Percentiles rank a stretch among this genome's conserved stretches.
These are phyloP conservation scores for Eupelmus urozonus DNA, from an alignment of 2,888 invertebrate genomes.

Conservation along the genomic window DNA sequence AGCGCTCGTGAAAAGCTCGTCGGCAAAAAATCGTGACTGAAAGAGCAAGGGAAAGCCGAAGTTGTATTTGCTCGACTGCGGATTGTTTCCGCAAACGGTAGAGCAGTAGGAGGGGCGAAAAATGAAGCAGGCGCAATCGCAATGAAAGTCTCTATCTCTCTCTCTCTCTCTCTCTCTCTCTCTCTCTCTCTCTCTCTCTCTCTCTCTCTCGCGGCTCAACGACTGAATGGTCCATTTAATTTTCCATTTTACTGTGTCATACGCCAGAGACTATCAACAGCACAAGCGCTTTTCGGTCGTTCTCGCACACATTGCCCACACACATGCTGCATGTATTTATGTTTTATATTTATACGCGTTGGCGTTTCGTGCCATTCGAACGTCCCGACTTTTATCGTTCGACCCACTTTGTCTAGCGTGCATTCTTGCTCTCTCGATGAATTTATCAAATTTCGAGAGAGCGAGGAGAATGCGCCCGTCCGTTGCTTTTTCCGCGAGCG, in stretches of 20 bases:
- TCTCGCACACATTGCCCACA: not conserved
- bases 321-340: not conserved
- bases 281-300: conserved; percentile 25
- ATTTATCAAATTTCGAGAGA: not conserved
- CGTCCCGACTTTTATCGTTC: conserved; percentile 11
- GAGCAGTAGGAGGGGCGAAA: conserved; percentile 58
- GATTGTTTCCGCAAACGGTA: conserved; percentile 21
- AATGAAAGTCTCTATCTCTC: no score
- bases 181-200: no score
- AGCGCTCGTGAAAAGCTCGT: conserved; percentile 15
- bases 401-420: conserved; percentile 4
- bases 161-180: no score
- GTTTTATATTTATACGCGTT: not conserved
- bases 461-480: no score
- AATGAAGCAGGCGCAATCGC: conserved; percentile 39
- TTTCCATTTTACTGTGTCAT: conserved; percentile 40
- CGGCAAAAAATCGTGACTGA: conserved; percentile 4
- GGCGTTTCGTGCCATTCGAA: not conserved
- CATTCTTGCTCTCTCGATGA: not conserved
- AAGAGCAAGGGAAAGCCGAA: not conserved
- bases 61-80: conserved; percentile 25
- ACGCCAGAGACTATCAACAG: conserved; percentile 11
- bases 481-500: no score
- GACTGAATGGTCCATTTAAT: conserved; percentile 41
- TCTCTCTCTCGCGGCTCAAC: not conserved